These are phyloP conservation scores for Gymnocypris eckloni DNA, from an alignment of 2,797 vertebrate species.

Conservation along the genomic window DNA sequence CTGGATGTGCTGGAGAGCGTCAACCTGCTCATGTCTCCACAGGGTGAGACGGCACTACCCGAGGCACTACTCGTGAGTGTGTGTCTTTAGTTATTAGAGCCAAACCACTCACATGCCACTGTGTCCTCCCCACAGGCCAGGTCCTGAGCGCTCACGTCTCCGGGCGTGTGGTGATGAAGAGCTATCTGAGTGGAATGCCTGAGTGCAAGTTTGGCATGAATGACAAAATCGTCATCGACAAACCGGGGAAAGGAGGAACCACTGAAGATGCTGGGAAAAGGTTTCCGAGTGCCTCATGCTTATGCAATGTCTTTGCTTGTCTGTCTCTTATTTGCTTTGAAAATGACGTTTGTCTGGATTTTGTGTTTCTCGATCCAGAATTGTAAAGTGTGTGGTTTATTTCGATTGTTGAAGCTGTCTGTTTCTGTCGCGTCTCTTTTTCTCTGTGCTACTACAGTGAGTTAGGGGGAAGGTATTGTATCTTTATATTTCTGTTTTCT, in stretches of 20 bases:
- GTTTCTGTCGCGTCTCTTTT: conserved; percentile 78
- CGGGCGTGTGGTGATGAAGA: conserved; percentile 98
- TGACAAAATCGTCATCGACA: conserved; percentile 99
- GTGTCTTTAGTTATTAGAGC: background rate
- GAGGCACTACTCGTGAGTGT: background rate
- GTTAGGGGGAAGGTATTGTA: conserved; percentile 87
- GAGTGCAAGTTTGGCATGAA: conserved; percentile 99
- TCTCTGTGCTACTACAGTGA: conserved; percentile 83
- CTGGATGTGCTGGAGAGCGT: conserved; percentile 98
- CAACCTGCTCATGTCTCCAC: conserved; percentile 97
- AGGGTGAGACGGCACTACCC: conserved; percentile 79
- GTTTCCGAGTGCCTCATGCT: conserved; percentile 70
- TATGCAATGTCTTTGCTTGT: background rate
- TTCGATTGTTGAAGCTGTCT: conserved; percentile 66
- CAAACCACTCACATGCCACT: background rate
- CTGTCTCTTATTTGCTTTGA: conserved; percentile 35
- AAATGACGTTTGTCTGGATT: background rate
- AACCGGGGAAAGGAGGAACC: conserved; percentile 95
- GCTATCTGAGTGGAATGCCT: conserved; percentile 98
- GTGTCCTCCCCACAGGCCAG: conserved; percentile 81
- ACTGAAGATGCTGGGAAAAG: conserved; percentile 95
- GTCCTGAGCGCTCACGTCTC: conserved; percentile 98
- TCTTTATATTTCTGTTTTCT: conserved; percentile 68
- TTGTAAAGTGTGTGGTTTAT: conserved; percentile 60
- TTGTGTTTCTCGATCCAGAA: conserved; percentile 16